Base-by-base conservation (phyloP, 2,113 vertebrate genomes). In the Phaethon lepturus region DNA sequence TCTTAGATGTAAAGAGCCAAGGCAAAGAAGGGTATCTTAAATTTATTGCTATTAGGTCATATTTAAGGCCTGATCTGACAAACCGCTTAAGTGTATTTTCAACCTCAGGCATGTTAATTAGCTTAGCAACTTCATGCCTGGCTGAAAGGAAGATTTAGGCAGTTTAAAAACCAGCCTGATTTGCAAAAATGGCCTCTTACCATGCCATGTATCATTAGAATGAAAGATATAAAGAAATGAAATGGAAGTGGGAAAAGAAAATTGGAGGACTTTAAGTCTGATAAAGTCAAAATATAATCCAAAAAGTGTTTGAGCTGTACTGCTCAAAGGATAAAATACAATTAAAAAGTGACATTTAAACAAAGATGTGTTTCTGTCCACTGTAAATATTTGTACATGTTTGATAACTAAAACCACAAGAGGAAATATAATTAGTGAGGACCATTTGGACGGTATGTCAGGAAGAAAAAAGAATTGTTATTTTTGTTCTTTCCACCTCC, bases 361-460 rank as follows among this genome's bases (percentile, higher is more conserved):
- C n/a, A 66, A 60, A 86, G n/a, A 38, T 67, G 10, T 44, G 33
- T 67, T 88, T 95, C 79, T 2, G 18, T 85, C 77, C 69, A 20
- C 24, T 87, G 42, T 85, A 95, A 95, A 96, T 93, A 71, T 91
- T 94, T 96, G 86, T 82, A 91, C 25, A 25, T 42, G 17, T 74
- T 85, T 95, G 72, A 67, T 66, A 85, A 82, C 25, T 72, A 68
- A 81, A 91, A 69, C 16, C 66, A 78, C 69, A 68, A 60, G 45
- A 80, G 49, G 53, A 67, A 94, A 62, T 73, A 73, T 31, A 85
- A 87, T 91, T 85, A 75, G 20, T 0, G 0, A 92, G 72, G 64
- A 56, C 74, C 60, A 67, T 93, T 88, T 95, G 77, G 73, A 64
- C 33, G 28, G 13, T 22, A 62, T 47, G 67, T 55, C 66, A 79